Evolutionary conservation across 2,888 invertebrate genomes (phyloP).

Genomic region (Nymphalis polychloros): DNA sequence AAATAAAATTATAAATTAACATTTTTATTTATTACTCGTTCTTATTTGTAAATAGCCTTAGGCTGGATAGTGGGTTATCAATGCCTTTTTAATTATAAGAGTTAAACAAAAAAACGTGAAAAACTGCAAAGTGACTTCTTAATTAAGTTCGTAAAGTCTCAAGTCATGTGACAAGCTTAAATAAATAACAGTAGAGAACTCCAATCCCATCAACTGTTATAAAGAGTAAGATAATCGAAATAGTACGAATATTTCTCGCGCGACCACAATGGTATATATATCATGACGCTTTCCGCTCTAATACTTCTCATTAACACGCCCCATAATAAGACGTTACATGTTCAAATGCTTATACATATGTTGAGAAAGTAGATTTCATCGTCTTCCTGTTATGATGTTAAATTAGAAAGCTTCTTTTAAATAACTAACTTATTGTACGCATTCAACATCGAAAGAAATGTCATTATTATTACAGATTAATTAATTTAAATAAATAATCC

Average conservation of each 20-base stretch:
- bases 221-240: constrained; percentile 1
- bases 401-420: constrained; percentile 11
- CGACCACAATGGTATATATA: constrained; percentile 17
- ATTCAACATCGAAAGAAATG: background rate
- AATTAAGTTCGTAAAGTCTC: too few relatives aligned
- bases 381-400: constrained; percentile 13
- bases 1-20: constrained; percentile 24
- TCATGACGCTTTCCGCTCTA: constrained; percentile 21
- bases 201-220: too few relatives aligned
- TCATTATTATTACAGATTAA: background rate
- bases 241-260: constrained; percentile 9
- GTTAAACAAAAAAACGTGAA: too few relatives aligned
- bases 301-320: constrained; percentile 13
- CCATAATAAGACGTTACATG: constrained; percentile 16
- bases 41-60: background rate
- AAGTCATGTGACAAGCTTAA: too few relatives aligned
- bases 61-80: too few relatives aligned
- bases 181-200: too few relatives aligned
- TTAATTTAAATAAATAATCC: background rate
- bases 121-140: too few relatives aligned
- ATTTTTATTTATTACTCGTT: background rate
- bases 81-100: too few relatives aligned
- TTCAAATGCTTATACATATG: constrained; percentile 7
- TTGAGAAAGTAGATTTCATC: constrained; percentile 20
- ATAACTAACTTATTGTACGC: background rate